Evolutionary conservation across 1,140 invertebrate genomes (phyloP).

Genomic region (Ditylenchus dipsaci): DNA sequence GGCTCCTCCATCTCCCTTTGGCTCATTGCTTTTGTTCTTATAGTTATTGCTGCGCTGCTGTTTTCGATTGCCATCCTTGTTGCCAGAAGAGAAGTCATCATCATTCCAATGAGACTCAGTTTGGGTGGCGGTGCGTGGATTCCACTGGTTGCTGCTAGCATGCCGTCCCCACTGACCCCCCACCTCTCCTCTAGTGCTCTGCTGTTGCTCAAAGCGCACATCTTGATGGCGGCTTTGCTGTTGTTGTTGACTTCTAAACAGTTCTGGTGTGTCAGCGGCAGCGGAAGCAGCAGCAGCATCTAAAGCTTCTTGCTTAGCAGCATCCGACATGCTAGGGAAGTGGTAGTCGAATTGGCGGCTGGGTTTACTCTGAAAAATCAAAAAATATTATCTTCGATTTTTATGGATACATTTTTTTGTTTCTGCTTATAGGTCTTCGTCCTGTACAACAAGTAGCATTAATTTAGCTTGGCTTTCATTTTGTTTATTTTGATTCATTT

Average conservation of each 20-base stretch:
- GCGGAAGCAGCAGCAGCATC: constrained; percentile 5
- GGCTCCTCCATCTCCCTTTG: too few relatives aligned
- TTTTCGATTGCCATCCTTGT: too few relatives aligned
- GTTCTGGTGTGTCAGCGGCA: neutral
- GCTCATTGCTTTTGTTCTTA: too few relatives aligned
- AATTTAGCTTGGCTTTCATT: too few relatives aligned
- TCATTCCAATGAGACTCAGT: constrained; percentile 26
- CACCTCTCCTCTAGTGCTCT: neutral
- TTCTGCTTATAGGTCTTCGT: too few relatives aligned
- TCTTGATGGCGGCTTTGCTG: neutral
- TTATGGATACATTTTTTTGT: too few relatives aligned
- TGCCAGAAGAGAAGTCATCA: too few relatives aligned
- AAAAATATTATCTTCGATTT: neutral
- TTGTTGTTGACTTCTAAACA: constrained; percentile 1
- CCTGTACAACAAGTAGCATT: too few relatives aligned
- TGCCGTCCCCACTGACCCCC: neutral
- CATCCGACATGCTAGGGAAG: constrained; percentile 24
- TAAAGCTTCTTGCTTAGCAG: constrained; percentile 5
- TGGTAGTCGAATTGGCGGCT: constrained; percentile 26
- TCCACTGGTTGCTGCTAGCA: constrained; percentile 11
- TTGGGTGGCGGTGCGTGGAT: constrained; percentile 9
- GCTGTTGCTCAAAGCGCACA: neutral
- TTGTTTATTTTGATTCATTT: too few relatives aligned
- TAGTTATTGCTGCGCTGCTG: too few relatives aligned
- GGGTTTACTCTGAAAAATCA: constrained; percentile 9